Conservation (phyloP, 2,888 invertebrate genomes). For the Cheilosia urbana region DNA sequence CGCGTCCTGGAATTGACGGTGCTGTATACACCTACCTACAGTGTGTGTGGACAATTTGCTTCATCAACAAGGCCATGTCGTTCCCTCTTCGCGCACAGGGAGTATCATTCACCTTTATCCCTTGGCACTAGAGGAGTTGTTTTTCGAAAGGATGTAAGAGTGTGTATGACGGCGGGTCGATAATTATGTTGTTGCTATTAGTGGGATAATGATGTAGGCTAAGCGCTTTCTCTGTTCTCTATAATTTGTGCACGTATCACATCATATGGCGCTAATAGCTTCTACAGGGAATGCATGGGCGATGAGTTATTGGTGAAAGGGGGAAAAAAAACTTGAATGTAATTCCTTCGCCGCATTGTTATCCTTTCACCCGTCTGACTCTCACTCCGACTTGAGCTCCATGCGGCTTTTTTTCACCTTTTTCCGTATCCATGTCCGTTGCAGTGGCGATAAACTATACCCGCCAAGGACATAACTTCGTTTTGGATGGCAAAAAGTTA, state of each 20-base stretch:
- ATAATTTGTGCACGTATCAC: background rate
- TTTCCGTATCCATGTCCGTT: background rate
- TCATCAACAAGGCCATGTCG: too few relatives aligned
- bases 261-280: background rate
- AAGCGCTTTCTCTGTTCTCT: background rate
- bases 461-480: conserved; percentile 16
- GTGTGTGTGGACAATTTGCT: too few relatives aligned
- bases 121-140: background rate
- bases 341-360: too few relatives aligned
- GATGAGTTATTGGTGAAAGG: too few relatives aligned
- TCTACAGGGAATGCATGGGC: too few relatives aligned
- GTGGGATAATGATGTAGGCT: too few relatives aligned
- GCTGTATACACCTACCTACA: background rate
- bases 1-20: conserved; percentile 5
- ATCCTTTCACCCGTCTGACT: too few relatives aligned
- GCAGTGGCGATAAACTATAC: conserved; percentile 11
- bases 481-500: background rate
- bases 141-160: background rate
- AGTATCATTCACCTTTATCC: conserved; percentile 27
- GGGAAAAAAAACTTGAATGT: too few relatives aligned
- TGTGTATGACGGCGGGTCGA: conserved; percentile 5
- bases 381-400: background rate
- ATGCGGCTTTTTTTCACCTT: background rate
- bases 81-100: too few relatives aligned
- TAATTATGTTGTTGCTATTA: conserved; percentile 24